Percentiles rank a stretch among this genome's conserved stretches.
Evolutionary conservation across 35 echinoderm and acorn worm species (phyloP).

Genomic region (Heliocidaris erythrogramma): DNA sequence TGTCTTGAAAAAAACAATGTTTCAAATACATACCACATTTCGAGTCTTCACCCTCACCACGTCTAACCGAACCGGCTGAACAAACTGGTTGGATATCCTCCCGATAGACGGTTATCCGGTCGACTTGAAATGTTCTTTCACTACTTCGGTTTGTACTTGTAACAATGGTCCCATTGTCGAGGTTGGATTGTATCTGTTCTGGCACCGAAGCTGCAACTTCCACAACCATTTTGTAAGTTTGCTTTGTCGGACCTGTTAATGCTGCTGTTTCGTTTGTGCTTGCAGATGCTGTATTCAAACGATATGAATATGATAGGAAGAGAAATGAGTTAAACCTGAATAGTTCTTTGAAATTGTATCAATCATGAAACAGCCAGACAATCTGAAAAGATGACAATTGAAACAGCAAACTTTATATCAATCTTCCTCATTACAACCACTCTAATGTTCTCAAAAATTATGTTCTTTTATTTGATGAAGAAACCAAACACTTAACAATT

Average conservation of each 20-base stretch:
- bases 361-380: too few species aligned
- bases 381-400: too few species aligned
- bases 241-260: background rate
- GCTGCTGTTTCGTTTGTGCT: constrained; percentile 1
- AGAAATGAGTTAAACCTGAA: background rate
- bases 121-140: background rate
- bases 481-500: too few species aligned
- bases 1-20: background rate
- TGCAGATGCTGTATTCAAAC: background rate
- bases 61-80: background rate
- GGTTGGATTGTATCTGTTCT: background rate
- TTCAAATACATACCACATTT: background rate
- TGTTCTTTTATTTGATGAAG: too few species aligned
- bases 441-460: too few species aligned
- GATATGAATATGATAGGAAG: background rate
- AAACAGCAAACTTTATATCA: too few species aligned
- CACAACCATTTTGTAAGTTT: constrained; percentile 8
- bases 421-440: too few species aligned
- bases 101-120: constrained; percentile 3
- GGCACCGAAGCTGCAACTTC: background rate
- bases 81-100: background rate
- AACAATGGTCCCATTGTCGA: constrained; percentile 8
- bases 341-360: background rate
- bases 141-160: background rate
- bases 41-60: background rate